Percentiles rank a stretch among this genome's conserved stretches.
These are phyloP conservation scores for Pachypanchax playfairii DNA, from an alignment of 2,113 vertebrate genomes.

Conservation along the genomic window DNA sequence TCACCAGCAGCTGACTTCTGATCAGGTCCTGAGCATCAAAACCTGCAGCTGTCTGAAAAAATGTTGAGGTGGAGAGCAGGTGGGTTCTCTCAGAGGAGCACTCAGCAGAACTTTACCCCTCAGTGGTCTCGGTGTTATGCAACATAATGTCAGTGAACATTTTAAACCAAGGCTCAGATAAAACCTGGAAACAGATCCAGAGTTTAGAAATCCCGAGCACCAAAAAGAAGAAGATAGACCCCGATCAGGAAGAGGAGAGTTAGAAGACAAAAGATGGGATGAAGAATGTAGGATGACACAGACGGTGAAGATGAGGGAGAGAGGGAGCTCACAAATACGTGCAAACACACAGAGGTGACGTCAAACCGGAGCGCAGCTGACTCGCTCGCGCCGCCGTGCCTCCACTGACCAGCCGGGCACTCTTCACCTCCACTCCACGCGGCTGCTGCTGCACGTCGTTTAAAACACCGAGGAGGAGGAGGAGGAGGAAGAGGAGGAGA, in stretches of 20 bases:
- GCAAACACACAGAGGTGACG: conserved; percentile 62
- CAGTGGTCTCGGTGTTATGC: background rate
- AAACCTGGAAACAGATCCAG: background rate
- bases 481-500: conserved; percentile 6
- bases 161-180: too few species aligned
- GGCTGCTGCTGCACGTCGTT: conserved; percentile 41
- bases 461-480: conserved; percentile 20
- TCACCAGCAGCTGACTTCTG: too few species aligned
- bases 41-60: too few species aligned
- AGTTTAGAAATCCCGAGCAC: background rate
- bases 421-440: conserved; percentile 58
- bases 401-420: conserved; percentile 54
- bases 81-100: too few species aligned
- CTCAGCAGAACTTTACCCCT: background rate
- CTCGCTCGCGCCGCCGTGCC: conserved; percentile 61
- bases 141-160: too few species aligned
- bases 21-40: too few species aligned
- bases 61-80: too few species aligned
- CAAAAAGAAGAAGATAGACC: background rate
- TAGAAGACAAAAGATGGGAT: conserved; percentile 9
- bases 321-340: conserved; percentile 2
- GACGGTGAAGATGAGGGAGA: background rate
- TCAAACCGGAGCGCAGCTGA: conserved; percentile 78
- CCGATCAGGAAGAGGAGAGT: background rate
- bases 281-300: conserved; percentile 32